Conservation (phyloP, 2,888 invertebrate genomes). For the Iphiclides podalirius region DNA sequence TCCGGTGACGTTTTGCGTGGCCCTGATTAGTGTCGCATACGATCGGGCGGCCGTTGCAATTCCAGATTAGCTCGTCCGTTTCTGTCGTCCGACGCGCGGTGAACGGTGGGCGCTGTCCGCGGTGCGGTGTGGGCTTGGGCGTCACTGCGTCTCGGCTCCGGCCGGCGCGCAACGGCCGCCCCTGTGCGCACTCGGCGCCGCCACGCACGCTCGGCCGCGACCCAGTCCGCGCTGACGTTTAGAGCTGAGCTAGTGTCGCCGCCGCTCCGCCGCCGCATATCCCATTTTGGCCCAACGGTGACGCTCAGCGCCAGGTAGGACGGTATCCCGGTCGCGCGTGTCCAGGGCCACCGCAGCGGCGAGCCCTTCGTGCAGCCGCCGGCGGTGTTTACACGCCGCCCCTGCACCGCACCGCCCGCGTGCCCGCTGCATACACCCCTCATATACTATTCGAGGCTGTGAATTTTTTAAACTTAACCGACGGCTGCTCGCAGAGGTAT, state of each 20-base stretch:
- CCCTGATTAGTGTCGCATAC: neutral
- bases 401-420: slow-evolving; percentile 45
- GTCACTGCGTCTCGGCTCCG: slow-evolving; percentile 77
- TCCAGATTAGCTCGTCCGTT: no score
- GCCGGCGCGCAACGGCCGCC: slow-evolving; percentile 46
- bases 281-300: no score
- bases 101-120: slow-evolving; percentile 56
- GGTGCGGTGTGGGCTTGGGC: slow-evolving; percentile 71
- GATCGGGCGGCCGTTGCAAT: neutral
- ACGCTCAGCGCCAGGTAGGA: slow-evolving; percentile 28
- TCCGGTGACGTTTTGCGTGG: neutral
- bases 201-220: slow-evolving; percentile 70
- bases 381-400: slow-evolving; percentile 71
- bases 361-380: slow-evolving; percentile 54
- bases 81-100: slow-evolving; percentile 30
- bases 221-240: slow-evolving; percentile 77
- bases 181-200: slow-evolving; percentile 61
- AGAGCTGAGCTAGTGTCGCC: slow-evolving; percentile 65
- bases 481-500: slow-evolving; percentile 71
- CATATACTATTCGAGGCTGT: slow-evolving; percentile 73
- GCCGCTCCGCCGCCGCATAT: slow-evolving; percentile 40
- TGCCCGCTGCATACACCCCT: slow-evolving; percentile 64
- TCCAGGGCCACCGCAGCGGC: slow-evolving; percentile 36
- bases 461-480: slow-evolving; percentile 73
- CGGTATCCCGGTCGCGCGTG: slow-evolving; percentile 38